Conservation (phyloP, 2,797 vertebrate genomes). For the Lacerta viridis region DNA sequence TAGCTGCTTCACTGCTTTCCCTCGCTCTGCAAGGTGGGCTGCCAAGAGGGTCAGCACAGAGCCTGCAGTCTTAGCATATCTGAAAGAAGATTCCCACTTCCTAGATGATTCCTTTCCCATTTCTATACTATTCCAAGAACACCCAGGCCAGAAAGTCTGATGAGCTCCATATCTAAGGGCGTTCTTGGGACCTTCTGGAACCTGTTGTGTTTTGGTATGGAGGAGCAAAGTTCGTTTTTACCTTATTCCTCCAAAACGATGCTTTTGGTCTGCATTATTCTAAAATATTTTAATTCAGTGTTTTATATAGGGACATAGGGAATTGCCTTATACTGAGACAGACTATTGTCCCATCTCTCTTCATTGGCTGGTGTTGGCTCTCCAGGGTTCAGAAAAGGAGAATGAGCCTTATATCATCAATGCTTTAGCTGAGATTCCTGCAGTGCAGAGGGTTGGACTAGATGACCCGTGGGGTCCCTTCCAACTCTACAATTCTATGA, state of each 20-base stretch:
- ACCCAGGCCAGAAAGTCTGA: background rate
- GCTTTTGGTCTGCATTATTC: background rate
- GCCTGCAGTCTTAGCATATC: background rate
- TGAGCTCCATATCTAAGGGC: background rate
- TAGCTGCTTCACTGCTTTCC: slow-evolving; percentile 23
- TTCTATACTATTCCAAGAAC: background rate
- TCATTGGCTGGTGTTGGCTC: too few species aligned
- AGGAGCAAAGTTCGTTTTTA: background rate
- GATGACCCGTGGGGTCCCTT: too few species aligned
- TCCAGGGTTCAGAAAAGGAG: too few species aligned
- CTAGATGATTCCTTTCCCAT: background rate
- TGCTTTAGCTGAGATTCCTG: too few species aligned
- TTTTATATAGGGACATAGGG: background rate
- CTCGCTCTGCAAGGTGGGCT: background rate
- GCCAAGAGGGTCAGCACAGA: background rate
- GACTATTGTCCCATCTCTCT: too few species aligned
- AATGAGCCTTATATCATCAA: too few species aligned
- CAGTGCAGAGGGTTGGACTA: too few species aligned
- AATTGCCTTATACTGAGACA: too few species aligned
- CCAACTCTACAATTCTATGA: too few species aligned
- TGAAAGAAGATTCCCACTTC: background rate
- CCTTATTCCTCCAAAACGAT: background rate
- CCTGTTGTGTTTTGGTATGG: background rate
- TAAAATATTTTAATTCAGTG: background rate
- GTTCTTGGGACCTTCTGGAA: background rate